phyloP scores from a whole-genome alignment of 2,888 invertebrate species.

The Tachystola acroxantha region DNA sequence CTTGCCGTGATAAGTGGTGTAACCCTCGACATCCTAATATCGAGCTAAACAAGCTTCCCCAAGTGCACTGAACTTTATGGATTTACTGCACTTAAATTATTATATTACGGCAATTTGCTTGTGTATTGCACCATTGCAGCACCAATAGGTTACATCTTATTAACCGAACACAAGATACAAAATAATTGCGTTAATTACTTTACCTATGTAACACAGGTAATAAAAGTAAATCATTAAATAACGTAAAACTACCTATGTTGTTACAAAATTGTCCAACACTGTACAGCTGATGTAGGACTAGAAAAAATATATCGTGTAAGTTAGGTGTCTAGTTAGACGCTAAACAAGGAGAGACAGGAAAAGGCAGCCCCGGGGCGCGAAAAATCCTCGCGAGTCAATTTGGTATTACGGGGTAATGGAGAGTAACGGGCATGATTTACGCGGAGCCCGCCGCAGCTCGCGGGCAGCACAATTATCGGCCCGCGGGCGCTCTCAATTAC shows the following conservation, averaged over 20 bases:
- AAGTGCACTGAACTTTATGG: slow-evolving; percentile 16
- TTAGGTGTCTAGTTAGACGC: too few species aligned
- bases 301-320: too few species aligned
- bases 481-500: slow-evolving; percentile 78
- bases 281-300: neutral
- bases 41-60: slow-evolving; percentile 32
- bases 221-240: too few species aligned
- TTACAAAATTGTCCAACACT: too few species aligned
- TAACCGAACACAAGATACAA: neutral
- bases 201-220: too few species aligned
- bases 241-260: too few species aligned
- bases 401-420: slow-evolving; percentile 75
- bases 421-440: slow-evolving; percentile 76
- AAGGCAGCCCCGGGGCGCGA: slow-evolving; percentile 27
- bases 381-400: slow-evolving; percentile 70
- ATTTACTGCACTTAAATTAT: slow-evolving; percentile 5
- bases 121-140: slow-evolving; percentile 7
- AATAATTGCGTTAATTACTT: neutral
- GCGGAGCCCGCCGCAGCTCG: slow-evolving; percentile 45
- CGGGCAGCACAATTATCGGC: slow-evolving; percentile 70
- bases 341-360: slow-evolving; percentile 30
- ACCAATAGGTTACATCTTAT: too few species aligned
- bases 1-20: slow-evolving; percentile 66
- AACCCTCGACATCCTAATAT: slow-evolving; percentile 53
- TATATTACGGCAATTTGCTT: slow-evolving; percentile 11